Evolutionary conservation across 2,888 invertebrate genomes (phyloP), one percentile per base, ranked within the genome.

Genomic region (Oligia latruncula): DNA sequence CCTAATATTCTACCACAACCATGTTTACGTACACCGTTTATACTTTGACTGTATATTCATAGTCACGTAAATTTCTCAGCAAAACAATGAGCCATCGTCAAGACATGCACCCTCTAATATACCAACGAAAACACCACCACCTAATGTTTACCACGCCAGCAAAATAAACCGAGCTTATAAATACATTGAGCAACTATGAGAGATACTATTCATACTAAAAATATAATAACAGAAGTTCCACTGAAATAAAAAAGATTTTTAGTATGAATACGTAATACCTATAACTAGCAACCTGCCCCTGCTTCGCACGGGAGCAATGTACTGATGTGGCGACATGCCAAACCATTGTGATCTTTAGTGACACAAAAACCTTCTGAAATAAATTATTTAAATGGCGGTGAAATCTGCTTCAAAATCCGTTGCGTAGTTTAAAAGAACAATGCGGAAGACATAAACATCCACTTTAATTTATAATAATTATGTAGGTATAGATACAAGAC

Each of bases 101-200:
- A 84, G 72, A 74, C 76, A 80, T 83, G 79, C 82, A 75, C 43
- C 71, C 75, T 80, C 78, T 80, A 77, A 88, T 88, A 88, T 70
- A 73, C 40, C 52, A 78, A 80, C 29, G 80, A 86, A 79, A 88
- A 88, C 87, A 88, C 70, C 55, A 77, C 43, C 71, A 77, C 43
- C 70, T 71, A 74, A 78, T 88, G 83, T 88, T 88, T 88, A 79
- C 85, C 62, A 13, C 60, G 13, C 64, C 35, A 64, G 78, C 78
- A 88, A 85, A 87, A 85, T 80, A 88, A 84, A 85, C 83, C 74
- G 11, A 75, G 80, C 87, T 88, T 87, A 78, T 81, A 83, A 88
- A 80, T 88, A 88, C 85, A 88, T 73, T 80, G 80, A 78, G 65
- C 67, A 82, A 80, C 74, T 82, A 74, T 70, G 75, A 43, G 72